A percentile compares a stretch with the other conserved stretches of the same genome.
These are phyloP conservation scores for Meriones psammophilus DNA, from an alignment of 2,797 vertebrate genomes.

Conservation along the genomic window DNA sequence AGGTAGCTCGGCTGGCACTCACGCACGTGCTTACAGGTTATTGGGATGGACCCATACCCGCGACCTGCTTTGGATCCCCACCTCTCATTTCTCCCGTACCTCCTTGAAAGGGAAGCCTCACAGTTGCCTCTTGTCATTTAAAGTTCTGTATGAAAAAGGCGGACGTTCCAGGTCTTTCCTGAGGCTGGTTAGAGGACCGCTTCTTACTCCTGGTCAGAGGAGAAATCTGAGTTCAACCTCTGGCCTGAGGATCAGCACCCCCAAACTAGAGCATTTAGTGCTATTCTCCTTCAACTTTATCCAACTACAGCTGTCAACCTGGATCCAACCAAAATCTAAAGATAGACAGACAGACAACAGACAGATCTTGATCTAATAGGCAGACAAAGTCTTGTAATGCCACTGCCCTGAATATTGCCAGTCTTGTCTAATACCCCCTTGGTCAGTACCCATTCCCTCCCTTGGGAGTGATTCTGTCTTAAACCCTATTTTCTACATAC, in stretches of 20 bases:
- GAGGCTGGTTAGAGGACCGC: background rate
- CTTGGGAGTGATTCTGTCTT: background rate
- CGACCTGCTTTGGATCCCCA: background rate
- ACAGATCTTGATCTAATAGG: too few species aligned
- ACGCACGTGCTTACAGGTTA: background rate
- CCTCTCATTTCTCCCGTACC: background rate
- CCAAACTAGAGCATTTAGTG: background rate
- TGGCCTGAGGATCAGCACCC: background rate
- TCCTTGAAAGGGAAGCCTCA: background rate
- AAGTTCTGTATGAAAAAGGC: background rate
- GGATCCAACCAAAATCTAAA: too few species aligned
- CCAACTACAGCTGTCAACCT: background rate
- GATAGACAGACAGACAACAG: background rate
- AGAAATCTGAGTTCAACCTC: background rate
- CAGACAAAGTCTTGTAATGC: too few species aligned
- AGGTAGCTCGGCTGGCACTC: background rate
- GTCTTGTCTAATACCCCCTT: background rate
- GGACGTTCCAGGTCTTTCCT: too few species aligned
- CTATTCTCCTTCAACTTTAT: background rate
- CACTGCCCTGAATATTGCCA: too few species aligned
- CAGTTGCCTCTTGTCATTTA: background rate
- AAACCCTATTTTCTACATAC: background rate
- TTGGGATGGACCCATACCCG: background rate
- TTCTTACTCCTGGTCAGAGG: background rate
- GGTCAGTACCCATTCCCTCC: background rate